phyloP scores from a whole-genome alignment of 2,113 vertebrate species.

The Oreotragus oreotragus region DNA sequence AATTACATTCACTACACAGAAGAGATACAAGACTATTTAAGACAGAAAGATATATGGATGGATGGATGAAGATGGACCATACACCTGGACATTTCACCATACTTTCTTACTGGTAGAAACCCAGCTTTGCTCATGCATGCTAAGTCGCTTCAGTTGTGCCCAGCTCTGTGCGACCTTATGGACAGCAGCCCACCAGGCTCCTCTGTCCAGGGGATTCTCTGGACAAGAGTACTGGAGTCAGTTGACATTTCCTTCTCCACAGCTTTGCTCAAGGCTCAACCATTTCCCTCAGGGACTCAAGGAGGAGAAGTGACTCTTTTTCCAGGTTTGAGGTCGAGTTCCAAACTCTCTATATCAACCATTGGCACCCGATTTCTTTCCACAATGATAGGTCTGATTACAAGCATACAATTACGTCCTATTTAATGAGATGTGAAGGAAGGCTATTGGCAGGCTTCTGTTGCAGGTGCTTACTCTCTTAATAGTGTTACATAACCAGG shows the following conservation, averaged over 20 bases:
- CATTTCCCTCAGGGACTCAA: background rate
- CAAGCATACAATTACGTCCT: background rate
- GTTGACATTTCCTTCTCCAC: background rate
- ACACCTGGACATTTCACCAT: background rate
- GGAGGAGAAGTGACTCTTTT: background rate
- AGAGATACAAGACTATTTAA: background rate
- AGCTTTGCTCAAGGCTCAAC: background rate
- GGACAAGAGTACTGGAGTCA: background rate
- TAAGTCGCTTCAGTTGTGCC: accelerated
- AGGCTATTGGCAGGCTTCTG: background rate
- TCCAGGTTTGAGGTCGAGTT: background rate
- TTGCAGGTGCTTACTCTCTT: background rate
- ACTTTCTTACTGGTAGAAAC: background rate
- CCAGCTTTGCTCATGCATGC: background rate
- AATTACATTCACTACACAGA: background rate
- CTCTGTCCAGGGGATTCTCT: background rate
- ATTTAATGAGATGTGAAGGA: background rate
- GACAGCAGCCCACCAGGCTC: background rate
- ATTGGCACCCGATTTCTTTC: background rate
- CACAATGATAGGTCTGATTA: background rate
- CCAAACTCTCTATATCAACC: background rate
- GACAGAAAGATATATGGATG: background rate
- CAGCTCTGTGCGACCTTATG: background rate
- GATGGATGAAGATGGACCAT: background rate
- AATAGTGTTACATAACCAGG: background rate